Percentiles rank a stretch among this genome's conserved stretches.
Conservation (phyloP, 2,113 vertebrate species). For the Pangasianodon gigas region DNA sequence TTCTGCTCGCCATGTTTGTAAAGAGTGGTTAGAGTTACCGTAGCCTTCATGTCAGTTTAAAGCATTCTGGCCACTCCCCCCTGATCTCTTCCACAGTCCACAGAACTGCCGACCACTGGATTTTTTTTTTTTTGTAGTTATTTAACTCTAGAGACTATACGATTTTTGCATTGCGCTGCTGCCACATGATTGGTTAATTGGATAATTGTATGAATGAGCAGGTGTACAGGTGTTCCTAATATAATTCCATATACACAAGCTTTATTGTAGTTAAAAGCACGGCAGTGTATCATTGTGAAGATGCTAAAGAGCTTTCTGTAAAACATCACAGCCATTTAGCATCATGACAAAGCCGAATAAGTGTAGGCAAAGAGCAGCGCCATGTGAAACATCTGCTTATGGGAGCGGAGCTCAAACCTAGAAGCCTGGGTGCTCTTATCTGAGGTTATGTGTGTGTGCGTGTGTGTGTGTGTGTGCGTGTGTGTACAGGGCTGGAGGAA, state of each 20-base stretch:
- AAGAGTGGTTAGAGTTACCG: background rate
- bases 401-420: slow-evolving; percentile 19
- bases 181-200: too few species aligned
- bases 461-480: slow-evolving; percentile 26
- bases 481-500: slow-evolving; percentile 60
- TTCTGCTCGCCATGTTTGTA: background rate
- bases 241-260: background rate
- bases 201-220: too few species aligned
- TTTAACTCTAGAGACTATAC: too few species aligned
- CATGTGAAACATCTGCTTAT: slow-evolving; percentile 31
- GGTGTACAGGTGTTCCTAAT: too few species aligned
- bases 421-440: slow-evolving; percentile 3
- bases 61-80: background rate
- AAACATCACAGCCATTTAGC: background rate
- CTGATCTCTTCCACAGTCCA: background rate
- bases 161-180: too few species aligned
- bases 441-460: slow-evolving; percentile 20
- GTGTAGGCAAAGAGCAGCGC: slow-evolving; percentile 19
- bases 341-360: slow-evolving; percentile 7
- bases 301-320: background rate
- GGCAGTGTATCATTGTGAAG: background rate
- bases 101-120: too few species aligned
- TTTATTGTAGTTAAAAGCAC: background rate
- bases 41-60: background rate
- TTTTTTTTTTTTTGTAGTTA: too few species aligned